Conservation (phyloP, 2,888 invertebrate species). For the Cremastinae sp. region DNA sequence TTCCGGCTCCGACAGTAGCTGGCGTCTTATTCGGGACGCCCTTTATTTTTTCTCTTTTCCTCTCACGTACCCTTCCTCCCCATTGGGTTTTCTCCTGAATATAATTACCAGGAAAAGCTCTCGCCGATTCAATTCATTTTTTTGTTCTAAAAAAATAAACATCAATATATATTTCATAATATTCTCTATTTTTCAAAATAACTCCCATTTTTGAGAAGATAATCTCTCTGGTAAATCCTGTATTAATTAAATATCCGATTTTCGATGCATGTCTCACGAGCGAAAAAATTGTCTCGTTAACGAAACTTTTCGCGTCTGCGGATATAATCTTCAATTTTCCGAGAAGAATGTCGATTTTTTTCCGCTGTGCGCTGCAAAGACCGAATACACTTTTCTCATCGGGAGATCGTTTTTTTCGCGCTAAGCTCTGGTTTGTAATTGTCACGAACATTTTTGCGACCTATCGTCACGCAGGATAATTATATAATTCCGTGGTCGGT, state of each 20-base stretch:
- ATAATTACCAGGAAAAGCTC: conserved; percentile 73
- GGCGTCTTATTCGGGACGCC: conserved; percentile 78
- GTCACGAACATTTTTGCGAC: conserved; percentile 46
- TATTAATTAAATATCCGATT: too few species aligned
- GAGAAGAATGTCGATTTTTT: too few species aligned
- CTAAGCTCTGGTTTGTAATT: conserved; percentile 42
- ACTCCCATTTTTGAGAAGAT: too few species aligned
- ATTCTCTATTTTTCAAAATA: too few species aligned
- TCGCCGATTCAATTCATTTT: not conserved
- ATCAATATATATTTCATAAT: too few species aligned
- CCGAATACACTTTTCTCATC: too few species aligned
- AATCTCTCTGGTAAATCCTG: too few species aligned
- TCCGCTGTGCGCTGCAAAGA: too few species aligned
- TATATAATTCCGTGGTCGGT: conserved; percentile 46
- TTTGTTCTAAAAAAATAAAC: not conserved
- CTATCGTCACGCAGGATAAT: conserved; percentile 56
- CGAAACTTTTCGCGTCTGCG: too few species aligned
- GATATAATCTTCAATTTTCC: too few species aligned
- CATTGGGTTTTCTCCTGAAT: conserved; percentile 72
- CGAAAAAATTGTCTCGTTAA: too few species aligned
- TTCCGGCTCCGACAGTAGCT: conserved; percentile 80
- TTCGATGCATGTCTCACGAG: too few species aligned
- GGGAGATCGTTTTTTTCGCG: not conserved
- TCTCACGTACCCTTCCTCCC: conserved; percentile 2
- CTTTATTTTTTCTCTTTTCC: conserved; percentile 42